Evolutionary conservation across 2,113 vertebrate species (phyloP), one percentile per base, ranked within the genome.

Genomic region (Actinemys pallida): DNA sequence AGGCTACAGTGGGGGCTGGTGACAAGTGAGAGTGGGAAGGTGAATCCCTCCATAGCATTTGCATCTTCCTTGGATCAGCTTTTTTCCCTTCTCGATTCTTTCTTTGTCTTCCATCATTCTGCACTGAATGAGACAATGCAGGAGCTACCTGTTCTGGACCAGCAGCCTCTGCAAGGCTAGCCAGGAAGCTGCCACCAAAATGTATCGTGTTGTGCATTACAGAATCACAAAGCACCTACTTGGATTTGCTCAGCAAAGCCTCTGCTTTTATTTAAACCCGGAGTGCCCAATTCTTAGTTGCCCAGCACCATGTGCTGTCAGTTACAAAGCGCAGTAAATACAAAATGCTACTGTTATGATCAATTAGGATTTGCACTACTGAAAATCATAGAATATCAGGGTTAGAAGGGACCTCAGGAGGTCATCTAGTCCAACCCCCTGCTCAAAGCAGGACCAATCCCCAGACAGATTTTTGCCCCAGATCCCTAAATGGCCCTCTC

Each of bases 1-100:
- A 89, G 84, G 83, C 88, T 93, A 91, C 90, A 95, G 86, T 94
- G 96, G 92, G 95, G 83, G 57, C 94, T 94, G n/a, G 8, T 47
- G 14, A 45, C 54, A 59, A 42, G 20, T 53, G 50, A 24, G 65
- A 52, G 35, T 19, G 29, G 17, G 53, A 27, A 65, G 11, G 93
- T 42, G 81, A 69, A 52, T 54, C 90, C 91, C 91, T 6, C 25
- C 25, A 25, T 13, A 7, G 24, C 39, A 95, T 97, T 96, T 95
- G 95, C 89, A 97, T 31, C 35, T 39, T 94, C 94, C 27, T 1
- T 6, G 42, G 56, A 96, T 57, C 83, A 90, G 5, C 92, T 96
- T 94, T 95, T 72, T 62, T 92, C 56, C 94, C 49, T 95, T 16
- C 50, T 50, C 13, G 13, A 50, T 91, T 83, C 72, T 94, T 90